phyloP scores from a whole-genome alignment of 2,113 vertebrate genomes.

The zebrafish (Danio rerio) region DNA sequence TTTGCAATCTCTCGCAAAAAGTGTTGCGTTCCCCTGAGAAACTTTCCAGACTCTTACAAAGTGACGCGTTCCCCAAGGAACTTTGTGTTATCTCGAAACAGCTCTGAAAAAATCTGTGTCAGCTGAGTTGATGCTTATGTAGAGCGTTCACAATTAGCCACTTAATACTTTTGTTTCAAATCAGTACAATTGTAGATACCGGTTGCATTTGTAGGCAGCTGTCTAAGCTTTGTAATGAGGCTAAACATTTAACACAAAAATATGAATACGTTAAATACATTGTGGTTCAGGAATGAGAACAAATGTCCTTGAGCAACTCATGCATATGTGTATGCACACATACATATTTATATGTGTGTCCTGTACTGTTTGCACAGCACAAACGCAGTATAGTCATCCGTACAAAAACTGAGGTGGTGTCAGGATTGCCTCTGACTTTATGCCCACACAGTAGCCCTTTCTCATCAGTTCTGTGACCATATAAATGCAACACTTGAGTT shows the following conservation, averaged over 20 bases:
- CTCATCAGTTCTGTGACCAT: background rate
- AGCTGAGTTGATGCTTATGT: background rate
- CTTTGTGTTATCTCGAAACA: too few relatives aligned
- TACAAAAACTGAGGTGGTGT: background rate
- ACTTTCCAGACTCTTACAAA: too few relatives aligned
- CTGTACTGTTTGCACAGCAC: background rate
- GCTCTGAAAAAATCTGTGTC: background rate
- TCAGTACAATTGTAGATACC: background rate
- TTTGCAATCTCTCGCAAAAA: too few relatives aligned
- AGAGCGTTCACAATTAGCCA: background rate
- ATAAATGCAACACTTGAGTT: conserved; percentile 11
- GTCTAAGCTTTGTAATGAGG: background rate
- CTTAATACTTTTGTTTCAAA: background rate
- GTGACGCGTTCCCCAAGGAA: too few relatives aligned
- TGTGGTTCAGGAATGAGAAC: background rate
- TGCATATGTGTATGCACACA: background rate
- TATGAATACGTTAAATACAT: background rate
- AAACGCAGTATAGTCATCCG: background rate
- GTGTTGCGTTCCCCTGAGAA: too few relatives aligned
- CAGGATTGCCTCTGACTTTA: conserved; percentile 8
- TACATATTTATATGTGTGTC: background rate
- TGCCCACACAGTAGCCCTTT: background rate
- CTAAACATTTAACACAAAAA: background rate
- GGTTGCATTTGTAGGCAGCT: background rate
- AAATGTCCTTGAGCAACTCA: background rate